Percentiles rank a stretch among this genome's conserved stretches.
phyloP scores from a whole-genome alignment of 2,888 invertebrate species.

The Oscheius sp. region DNA sequence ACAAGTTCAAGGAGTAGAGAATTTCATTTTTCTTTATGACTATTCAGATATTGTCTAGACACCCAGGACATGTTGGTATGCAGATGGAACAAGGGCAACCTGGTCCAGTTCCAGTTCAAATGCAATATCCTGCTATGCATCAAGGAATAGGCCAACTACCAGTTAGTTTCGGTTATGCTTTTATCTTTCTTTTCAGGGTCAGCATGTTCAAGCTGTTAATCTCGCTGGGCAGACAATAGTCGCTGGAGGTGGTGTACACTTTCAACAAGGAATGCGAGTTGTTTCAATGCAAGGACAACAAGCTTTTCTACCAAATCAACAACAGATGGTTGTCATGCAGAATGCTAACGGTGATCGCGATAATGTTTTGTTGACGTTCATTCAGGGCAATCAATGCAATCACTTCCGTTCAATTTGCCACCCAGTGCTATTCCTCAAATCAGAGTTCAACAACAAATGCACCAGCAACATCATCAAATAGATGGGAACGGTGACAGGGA shows the following conservation, averaged over 20 bases:
- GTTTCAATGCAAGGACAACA: constrained; percentile 17
- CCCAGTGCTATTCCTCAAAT: constrained; percentile 1
- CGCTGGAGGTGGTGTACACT: background rate
- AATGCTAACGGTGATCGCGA: background rate
- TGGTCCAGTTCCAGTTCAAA: constrained; percentile 19
- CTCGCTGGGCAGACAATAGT: background rate
- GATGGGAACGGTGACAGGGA: constrained; percentile 22
- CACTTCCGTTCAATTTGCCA: background rate
- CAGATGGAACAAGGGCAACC: constrained; percentile 9
- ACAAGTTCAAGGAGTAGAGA: background rate
- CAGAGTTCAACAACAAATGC: constrained; percentile 25
- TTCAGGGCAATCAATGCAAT: constrained; percentile 7
- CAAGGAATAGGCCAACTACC: constrained; percentile 1
- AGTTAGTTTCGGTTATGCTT: background rate
- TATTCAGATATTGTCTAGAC: background rate
- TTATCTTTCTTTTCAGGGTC: background rate
- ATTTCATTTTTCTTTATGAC: background rate
- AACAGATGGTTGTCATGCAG: constrained; percentile 11
- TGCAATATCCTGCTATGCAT: constrained; percentile 26
- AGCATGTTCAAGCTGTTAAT: constrained; percentile 8
- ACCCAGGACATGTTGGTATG: constrained; percentile 2
- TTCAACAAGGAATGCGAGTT: constrained; percentile 10
- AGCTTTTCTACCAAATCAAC: constrained; percentile 6
- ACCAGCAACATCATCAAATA: constrained; percentile 34
- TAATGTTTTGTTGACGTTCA: background rate